phyloP scores from a whole-genome alignment of 1,140 invertebrate species.

The Drosophila grimshawi region DNA sequence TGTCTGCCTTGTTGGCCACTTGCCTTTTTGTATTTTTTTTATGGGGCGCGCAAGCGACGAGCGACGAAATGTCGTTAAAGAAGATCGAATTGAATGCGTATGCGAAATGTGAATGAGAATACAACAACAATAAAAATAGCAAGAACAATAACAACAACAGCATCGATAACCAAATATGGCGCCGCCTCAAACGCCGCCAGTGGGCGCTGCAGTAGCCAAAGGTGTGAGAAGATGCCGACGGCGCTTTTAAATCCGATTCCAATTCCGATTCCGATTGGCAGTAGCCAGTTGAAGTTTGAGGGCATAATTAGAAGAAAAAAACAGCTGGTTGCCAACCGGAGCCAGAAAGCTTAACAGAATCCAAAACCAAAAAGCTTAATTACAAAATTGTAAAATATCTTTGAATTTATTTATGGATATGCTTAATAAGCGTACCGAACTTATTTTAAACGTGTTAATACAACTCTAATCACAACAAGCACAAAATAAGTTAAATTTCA shows the following conservation, averaged over 20 bases:
- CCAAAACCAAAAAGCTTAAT: background rate
- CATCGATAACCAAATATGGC: constrained; percentile 64
- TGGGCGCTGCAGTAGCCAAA: constrained; percentile 56
- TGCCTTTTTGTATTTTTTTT: constrained; percentile 49
- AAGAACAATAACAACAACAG: constrained; percentile 26
- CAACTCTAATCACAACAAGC: background rate
- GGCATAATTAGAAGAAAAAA: background rate
- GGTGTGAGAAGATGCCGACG: constrained; percentile 49
- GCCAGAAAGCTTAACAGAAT: constrained; percentile 5
- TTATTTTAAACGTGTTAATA: background rate
- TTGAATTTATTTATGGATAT: background rate
- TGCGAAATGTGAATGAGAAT: constrained; percentile 64
- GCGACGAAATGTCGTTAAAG: constrained; percentile 61
- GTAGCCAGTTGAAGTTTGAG: background rate
- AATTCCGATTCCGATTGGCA: background rate
- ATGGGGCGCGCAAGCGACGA: constrained; percentile 47
- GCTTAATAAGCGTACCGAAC: background rate
- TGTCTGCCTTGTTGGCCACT: constrained; percentile 21
- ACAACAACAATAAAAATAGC: constrained; percentile 18
- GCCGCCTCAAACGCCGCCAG: constrained; percentile 48
- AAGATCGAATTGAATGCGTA: constrained; percentile 73
- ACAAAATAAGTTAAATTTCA: no score
- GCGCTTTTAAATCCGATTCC: constrained; percentile 6
- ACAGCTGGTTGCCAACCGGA: background rate
- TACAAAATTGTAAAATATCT: background rate